Evolutionary conservation across 2,888 invertebrate genomes (phyloP).

Genomic region (Sminthurinus aureus): DNA sequence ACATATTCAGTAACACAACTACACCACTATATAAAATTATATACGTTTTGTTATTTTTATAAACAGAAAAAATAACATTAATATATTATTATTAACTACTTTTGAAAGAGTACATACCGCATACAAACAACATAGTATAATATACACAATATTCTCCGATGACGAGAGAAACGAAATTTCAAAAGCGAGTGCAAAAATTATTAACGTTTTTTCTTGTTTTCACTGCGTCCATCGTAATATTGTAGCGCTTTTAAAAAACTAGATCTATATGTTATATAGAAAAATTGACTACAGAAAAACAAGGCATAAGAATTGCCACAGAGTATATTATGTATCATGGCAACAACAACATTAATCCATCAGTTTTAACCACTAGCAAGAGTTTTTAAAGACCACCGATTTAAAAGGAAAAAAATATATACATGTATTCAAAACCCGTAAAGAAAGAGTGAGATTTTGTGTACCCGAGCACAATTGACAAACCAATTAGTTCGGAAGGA

Average conservation of each 20-base stretch:
- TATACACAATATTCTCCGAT: background rate
- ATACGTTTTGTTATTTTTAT: no score
- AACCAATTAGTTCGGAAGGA: background rate
- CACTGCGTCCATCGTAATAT: background rate
- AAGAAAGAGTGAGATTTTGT: background rate
- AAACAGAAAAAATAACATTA: no score
- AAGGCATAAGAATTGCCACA: background rate
- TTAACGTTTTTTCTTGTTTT: background rate
- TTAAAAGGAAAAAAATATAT: background rate
- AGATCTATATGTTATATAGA: background rate
- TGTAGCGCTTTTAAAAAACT: background rate
- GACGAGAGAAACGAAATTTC: background rate
- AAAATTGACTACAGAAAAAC: background rate
- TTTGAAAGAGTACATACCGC: background rate
- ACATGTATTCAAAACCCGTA: background rate
- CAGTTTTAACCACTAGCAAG: slow-evolving; percentile 6
- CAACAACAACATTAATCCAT: slow-evolving; percentile 9
- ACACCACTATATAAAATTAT: slow-evolving; percentile 6
- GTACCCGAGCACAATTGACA: slow-evolving; percentile 7
- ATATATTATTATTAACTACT: background rate
- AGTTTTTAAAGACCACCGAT: background rate
- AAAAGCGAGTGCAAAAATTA: slow-evolving; percentile 8
- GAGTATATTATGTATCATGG: background rate
- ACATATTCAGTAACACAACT: background rate
- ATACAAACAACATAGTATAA: background rate